phyloP scores from a whole-genome alignment of 92 coral and sea anemone species.

The Pocillopora meandrina region DNA sequence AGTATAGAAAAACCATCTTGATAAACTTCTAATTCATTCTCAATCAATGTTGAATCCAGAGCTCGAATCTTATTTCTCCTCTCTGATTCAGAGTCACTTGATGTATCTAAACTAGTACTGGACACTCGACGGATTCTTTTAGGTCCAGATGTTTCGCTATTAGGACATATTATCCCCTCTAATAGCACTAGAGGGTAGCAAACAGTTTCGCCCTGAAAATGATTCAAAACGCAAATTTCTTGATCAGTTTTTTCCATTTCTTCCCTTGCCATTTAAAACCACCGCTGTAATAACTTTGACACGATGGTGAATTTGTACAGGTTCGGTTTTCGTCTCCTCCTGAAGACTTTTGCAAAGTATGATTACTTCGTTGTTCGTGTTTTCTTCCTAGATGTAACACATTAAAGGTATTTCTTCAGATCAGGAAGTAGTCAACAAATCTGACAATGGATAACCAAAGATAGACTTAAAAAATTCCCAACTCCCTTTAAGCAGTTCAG shows the following conservation, averaged over 20 bases:
- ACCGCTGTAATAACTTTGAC: neutral
- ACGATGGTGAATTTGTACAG: too few relatives aligned
- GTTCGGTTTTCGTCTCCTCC: too few relatives aligned
- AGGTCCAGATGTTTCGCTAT: neutral
- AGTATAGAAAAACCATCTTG: conserved; percentile 36
- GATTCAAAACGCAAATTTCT: conserved; percentile 51
- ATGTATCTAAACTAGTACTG: neutral
- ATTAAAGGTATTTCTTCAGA: too few relatives aligned
- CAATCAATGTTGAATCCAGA: conserved; percentile 1
- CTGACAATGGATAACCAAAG: too few relatives aligned
- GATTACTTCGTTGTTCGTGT: too few relatives aligned
- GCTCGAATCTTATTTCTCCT: conserved; percentile 8
- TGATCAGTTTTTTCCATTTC: neutral
- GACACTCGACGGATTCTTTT: neutral
- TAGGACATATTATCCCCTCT: conserved; percentile 55
- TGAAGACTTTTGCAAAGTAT: too few relatives aligned
- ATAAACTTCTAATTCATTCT: neutral
- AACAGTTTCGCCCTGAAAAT: conserved; percentile 64
- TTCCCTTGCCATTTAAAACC: neutral
- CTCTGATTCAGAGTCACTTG: neutral
- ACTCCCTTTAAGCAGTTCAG: too few relatives aligned
- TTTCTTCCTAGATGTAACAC: too few relatives aligned
- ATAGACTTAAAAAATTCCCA: neutral
- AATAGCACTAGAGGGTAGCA: conserved; percentile 77
- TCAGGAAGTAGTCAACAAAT: too few relatives aligned